Evolutionary conservation across 2,797 vertebrate genomes (phyloP).

Genomic region (Bovichtus diacanthus): DNA sequence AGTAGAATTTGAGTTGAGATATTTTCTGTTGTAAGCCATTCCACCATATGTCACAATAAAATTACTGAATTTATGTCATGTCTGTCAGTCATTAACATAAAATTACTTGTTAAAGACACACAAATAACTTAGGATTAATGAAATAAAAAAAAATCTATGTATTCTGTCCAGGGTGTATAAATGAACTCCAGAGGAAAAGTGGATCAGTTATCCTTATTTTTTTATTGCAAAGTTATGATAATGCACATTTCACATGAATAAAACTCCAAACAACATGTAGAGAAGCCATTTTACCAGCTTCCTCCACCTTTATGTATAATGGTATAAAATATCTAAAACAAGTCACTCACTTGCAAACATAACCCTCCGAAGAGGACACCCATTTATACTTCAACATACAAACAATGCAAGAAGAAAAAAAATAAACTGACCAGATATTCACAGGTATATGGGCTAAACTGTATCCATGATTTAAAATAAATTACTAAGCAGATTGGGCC

Average conservation of each 20-base stretch:
- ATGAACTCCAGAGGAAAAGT: background rate
- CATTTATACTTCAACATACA: constrained; percentile 57
- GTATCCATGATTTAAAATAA: constrained; percentile 77
- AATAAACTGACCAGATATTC: constrained; percentile 38
- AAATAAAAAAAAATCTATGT: too few species aligned
- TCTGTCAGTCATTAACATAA: too few species aligned
- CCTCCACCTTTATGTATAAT: constrained; percentile 55
- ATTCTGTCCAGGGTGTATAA: background rate
- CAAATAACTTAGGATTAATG: too few species aligned
- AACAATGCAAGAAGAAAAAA: constrained; percentile 36
- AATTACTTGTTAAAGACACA: too few species aligned
- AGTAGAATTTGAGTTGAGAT: constrained; percentile 23
- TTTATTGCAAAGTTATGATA: constrained; percentile 82
- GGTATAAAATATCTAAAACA: constrained; percentile 73
- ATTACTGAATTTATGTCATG: constrained; percentile 8
- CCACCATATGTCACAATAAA: constrained; percentile 45
- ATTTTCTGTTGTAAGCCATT: constrained; percentile 53
- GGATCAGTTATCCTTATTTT: constrained; percentile 63
- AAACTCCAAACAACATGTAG: constrained; percentile 65
- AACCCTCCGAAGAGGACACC: constrained; percentile 31
- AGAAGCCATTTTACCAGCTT: constrained; percentile 29
- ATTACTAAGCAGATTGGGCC: constrained; percentile 53
- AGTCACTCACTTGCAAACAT: constrained; percentile 43
- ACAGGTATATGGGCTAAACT: constrained; percentile 25
- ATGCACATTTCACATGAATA: constrained; percentile 82